Base-by-base conservation (phyloP, 1,140 invertebrate species). In the Chrysomallon squamiferum region DNA sequence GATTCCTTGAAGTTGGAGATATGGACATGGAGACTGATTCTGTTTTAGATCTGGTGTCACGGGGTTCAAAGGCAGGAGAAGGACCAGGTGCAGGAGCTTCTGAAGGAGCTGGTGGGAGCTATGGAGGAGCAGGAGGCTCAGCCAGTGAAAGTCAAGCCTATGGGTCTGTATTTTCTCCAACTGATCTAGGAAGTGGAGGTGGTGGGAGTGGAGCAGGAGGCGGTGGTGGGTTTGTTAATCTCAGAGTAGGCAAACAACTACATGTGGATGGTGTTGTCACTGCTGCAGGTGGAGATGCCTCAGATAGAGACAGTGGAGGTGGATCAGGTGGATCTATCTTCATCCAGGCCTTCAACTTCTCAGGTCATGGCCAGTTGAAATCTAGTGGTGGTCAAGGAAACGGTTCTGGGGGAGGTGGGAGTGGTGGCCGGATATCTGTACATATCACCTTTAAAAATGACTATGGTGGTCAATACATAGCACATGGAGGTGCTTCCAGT, bases 311-410 rank as follows among this genome's bases (percentile, higher is more conserved):
- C 63, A 47, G 56, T 54, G 76, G 78, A 45, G 78, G 78, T 33
- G 78, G 78, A 3, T 75, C 72, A 65, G 78, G 78, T 18, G 78
- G 78, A 6, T 70, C 62, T n/a, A 72, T 80, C 30, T 64, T 78
- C 11, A 62, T 80, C n/a, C 57, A 71, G 32, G 69, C 76, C 4
- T 78, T 68, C 65, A 80, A 80, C 45, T 69, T 78, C 33, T 74
- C 73, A 59, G 78, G 78, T 5, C 76, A 75, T 62, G 78, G 78
- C 4, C 43, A 41, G 3, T 38, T 80, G 11, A 70, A 78, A 61
- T 76, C 62, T 11, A 71, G 65, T 54, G 78, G 78, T 69, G 78
- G 78, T n/a, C 50, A 61, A 60, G 74, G 76, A 11, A 20, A 27
- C 27, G 69, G 68, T 6, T 52, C 58, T 29, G 74, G 72, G 13